Conservation (phyloP, 2,888 invertebrate genomes). For the Clistopyga incitator region DNA sequence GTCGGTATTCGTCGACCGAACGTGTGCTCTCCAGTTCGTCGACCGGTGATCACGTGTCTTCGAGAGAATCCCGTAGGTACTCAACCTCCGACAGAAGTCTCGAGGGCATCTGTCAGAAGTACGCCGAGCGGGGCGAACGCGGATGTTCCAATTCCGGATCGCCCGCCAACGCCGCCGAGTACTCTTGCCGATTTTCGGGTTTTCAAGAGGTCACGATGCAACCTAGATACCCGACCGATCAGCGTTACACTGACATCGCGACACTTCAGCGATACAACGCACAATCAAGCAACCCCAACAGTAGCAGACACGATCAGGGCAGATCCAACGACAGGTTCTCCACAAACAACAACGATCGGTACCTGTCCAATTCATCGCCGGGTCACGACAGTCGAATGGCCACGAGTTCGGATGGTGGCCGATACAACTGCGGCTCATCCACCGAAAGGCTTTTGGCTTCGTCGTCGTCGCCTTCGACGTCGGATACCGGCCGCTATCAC, state of each 20-base stretch:
- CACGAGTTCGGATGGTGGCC: constrained; percentile 61
- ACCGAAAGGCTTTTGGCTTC: constrained; percentile 80
- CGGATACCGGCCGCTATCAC: constrained; percentile 76
- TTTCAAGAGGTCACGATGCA: constrained; percentile 76
- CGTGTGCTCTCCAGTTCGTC: constrained; percentile 68
- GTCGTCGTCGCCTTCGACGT: constrained; percentile 78
- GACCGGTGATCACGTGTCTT: constrained; percentile 44
- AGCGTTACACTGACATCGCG: constrained; percentile 78
- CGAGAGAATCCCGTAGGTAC: constrained; percentile 69
- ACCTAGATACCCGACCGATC: constrained; percentile 75
- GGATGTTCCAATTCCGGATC: constrained; percentile 74
- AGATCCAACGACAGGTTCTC: constrained; percentile 77
- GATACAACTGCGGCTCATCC: constrained; percentile 74
- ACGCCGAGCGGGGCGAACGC: constrained; percentile 73
- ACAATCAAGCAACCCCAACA: constrained; percentile 34
- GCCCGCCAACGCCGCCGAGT: constrained; percentile 74
- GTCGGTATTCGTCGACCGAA: constrained; percentile 80
- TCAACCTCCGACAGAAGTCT: constrained; percentile 74
- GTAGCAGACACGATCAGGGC: constrained; percentile 70
- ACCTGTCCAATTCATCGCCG: constrained; percentile 75
- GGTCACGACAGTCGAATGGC: constrained; percentile 72
- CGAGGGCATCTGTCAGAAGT: constrained; percentile 79
- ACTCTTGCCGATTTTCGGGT: constrained; percentile 73
- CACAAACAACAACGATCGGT: constrained; percentile 74
- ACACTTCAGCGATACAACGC: constrained; percentile 75